Conservation (phyloP, 2,797 vertebrate genomes). For the Anabas testudineus region DNA sequence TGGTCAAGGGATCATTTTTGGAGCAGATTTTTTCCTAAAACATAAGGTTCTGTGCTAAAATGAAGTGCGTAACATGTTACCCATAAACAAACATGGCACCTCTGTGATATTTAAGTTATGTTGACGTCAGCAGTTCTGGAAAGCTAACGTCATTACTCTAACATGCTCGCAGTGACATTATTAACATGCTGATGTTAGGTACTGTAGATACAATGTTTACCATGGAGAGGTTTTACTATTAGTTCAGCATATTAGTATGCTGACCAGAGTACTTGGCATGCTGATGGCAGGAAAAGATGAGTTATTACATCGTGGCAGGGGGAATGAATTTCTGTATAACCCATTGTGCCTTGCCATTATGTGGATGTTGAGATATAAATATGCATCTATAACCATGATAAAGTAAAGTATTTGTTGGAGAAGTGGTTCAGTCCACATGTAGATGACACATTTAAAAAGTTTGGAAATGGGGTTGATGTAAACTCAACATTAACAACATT, state of each 20-base stretch:
- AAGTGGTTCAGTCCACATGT: conserved; percentile 10
- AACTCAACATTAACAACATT: no score
- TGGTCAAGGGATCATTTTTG: background rate
- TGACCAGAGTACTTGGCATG: background rate
- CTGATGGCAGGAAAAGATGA: background rate
- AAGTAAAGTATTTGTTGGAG: background rate
- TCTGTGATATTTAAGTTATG: background rate
- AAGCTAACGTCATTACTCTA: background rate
- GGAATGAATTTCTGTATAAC: background rate
- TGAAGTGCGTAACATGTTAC: no score
- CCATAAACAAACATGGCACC: background rate
- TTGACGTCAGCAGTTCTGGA: background rate
- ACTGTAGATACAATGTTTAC: background rate
- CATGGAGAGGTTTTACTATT: background rate
- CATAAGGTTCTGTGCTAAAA: background rate
- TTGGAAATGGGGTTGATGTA: background rate
- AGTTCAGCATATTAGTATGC: background rate
- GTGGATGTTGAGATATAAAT: no score
- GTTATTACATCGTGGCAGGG: no score
- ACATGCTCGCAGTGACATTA: background rate
- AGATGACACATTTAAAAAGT: conserved; percentile 3
- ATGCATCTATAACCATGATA: background rate
- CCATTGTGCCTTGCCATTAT: no score
- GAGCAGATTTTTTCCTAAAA: no score
- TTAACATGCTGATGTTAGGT: background rate